Percentiles rank a stretch among this genome's conserved stretches.
These are phyloP conservation scores for Acronicta leporina DNA, from an alignment of 2,888 invertebrate genomes.

Conservation along the genomic window DNA sequence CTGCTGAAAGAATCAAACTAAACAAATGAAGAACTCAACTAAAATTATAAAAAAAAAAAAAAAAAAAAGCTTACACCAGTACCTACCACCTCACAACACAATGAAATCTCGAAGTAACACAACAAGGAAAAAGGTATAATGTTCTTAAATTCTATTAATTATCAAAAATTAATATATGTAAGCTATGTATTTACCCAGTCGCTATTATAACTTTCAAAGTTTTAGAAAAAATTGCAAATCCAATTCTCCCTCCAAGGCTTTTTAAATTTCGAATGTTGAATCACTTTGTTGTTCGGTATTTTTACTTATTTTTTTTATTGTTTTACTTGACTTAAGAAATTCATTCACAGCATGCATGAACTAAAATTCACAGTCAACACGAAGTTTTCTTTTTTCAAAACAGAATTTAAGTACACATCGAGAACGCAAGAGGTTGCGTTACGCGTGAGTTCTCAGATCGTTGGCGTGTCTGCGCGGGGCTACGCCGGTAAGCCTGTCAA, in stretches of 20 bases:
- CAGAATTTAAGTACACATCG: conserved; percentile 50
- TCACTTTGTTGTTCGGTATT: conserved; percentile 27
- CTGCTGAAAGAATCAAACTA: no score
- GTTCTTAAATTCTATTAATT: no score
- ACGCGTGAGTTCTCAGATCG: conserved; percentile 59
- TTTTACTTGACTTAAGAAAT: conserved; percentile 19
- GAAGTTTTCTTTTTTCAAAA: conserved; percentile 42
- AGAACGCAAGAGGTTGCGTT: conserved; percentile 57
- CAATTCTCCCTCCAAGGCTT: conserved; percentile 12
- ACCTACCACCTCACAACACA: background rate
- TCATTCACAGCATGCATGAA: conserved; percentile 20
- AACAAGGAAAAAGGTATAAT: no score
- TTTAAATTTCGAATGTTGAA: conserved; percentile 12
- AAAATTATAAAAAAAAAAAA: no score
- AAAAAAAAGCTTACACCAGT: conserved; percentile 2
- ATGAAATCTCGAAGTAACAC: background rate
- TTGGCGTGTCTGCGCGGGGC: conserved; percentile 31
- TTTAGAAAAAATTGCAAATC: conserved; percentile 2
- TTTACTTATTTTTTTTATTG: conserved; percentile 4
- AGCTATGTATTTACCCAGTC: conserved; percentile 2
- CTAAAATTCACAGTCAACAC: conserved; percentile 32
- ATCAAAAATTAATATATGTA: no score
- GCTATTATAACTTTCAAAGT: conserved; percentile 12
- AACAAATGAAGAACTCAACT: no score
- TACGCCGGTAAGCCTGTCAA: conserved; percentile 31